phyloP scores from a whole-genome alignment of 2,888 invertebrate genomes.

The Euphydryas editha region DNA sequence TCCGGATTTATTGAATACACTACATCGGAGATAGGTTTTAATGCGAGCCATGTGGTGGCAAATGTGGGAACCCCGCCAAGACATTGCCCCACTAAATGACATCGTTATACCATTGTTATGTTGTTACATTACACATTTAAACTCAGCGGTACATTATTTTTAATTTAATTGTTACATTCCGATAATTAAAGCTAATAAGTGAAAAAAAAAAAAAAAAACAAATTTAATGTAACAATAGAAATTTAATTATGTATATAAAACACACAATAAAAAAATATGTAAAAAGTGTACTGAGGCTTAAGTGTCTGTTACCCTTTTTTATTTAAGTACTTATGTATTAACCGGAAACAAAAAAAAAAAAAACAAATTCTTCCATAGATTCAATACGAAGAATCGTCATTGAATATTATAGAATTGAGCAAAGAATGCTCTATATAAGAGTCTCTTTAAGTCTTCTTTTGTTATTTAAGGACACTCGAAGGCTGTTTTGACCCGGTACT shows the following conservation, averaged over 20 bases:
- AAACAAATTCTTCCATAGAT: conserved; percentile 62
- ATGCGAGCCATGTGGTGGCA: conserved; percentile 77
- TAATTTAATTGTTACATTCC: conserved; percentile 24
- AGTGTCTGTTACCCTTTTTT: conserved; percentile 26
- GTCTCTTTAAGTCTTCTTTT: conserved; percentile 70
- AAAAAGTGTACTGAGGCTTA: conserved; percentile 23
- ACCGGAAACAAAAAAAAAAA: conserved; percentile 71
- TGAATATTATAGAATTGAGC: conserved; percentile 68
- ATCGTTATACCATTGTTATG: conserved; percentile 77
- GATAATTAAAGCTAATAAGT: conserved; percentile 12
- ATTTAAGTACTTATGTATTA: conserved; percentile 38
- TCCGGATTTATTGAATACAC: conserved; percentile 80
- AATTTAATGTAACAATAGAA: no score
- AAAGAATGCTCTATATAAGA: conserved; percentile 60
- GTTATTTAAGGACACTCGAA: conserved; percentile 73
- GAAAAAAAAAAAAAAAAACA: background rate
- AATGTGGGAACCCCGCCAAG: conserved; percentile 83
- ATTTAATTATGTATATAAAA: no score
- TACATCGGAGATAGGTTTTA: conserved; percentile 67
- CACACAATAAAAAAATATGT: background rate
- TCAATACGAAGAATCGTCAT: conserved; percentile 63
- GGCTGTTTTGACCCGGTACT: conserved; percentile 68
- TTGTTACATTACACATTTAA: conserved; percentile 52
- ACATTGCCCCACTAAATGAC: conserved; percentile 76
- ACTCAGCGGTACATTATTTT: conserved; percentile 32